Conservation (phyloP, 2,113 vertebrate species). For the Istiophorus platypterus region DNA sequence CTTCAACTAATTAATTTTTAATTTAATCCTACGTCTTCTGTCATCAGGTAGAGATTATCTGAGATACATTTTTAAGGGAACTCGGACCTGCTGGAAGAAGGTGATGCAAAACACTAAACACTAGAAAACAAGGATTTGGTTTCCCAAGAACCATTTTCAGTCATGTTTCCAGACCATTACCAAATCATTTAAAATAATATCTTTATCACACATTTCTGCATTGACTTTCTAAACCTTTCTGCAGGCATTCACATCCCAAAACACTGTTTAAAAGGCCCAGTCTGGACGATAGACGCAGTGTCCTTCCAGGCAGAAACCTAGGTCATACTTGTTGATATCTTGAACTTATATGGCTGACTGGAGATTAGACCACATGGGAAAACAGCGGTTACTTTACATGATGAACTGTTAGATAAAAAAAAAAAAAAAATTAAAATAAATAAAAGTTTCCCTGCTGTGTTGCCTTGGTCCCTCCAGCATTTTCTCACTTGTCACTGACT, state of each 20-base stretch:
- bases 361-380: neutral
- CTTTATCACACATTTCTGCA: neutral
- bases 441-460: constrained; percentile 13
- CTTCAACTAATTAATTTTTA: neutral
- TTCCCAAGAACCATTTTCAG: neutral
- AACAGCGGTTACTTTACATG: neutral
- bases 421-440: neutral
- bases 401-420: neutral
- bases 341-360: neutral
- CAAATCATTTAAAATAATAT: neutral
- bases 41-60: neutral
- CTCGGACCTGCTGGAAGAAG: neutral
- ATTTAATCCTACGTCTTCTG: neutral
- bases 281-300: neutral
- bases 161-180: neutral
- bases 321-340: neutral
- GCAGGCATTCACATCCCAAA: neutral
- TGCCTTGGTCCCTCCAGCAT: neutral
- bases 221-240: neutral
- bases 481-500: neutral
- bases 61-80: neutral
- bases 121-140: neutral
- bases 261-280: neutral
- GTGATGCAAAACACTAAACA: neutral
- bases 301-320: neutral